Evolutionary conservation across 2,888 invertebrate genomes (phyloP).

Genomic region (Rhimphoctona megacephalus): DNA sequence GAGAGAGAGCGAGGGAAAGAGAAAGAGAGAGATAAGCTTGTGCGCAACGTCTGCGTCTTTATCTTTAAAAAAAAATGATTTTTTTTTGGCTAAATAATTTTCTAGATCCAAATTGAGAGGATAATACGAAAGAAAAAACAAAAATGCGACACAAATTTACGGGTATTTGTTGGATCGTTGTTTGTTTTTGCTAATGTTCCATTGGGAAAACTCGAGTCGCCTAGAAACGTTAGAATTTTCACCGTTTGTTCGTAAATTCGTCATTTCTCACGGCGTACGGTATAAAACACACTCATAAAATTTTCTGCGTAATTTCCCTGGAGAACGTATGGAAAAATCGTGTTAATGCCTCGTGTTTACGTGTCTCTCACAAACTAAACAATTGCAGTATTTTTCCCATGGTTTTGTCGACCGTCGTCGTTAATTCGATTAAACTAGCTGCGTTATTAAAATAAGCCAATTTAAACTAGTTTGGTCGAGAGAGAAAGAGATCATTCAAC

Average conservation of each 20-base stretch:
- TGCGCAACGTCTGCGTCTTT: constrained; percentile 37
- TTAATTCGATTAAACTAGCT: constrained; percentile 60
- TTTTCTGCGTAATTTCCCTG: constrained; percentile 52
- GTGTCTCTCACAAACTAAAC: constrained; percentile 37
- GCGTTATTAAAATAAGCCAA: constrained; percentile 49
- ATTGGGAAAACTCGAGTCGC: background rate
- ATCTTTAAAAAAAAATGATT: constrained; percentile 38
- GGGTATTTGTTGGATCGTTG: background rate
- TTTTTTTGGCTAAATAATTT: background rate
- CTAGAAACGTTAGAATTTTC: constrained; percentile 35
- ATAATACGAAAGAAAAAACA: background rate
- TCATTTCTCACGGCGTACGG: constrained; percentile 43
- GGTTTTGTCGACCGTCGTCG: constrained; percentile 26
- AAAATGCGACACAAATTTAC: background rate
- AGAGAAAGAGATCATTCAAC: constrained; percentile 31
- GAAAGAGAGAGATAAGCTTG: constrained; percentile 54
- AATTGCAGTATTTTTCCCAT: constrained; percentile 55
- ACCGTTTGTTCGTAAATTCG: constrained; percentile 46
- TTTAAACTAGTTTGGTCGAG: constrained; percentile 56
- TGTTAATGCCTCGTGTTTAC: constrained; percentile 8
- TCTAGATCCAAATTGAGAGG: constrained; percentile 5
- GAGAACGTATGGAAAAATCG: constrained; percentile 34
- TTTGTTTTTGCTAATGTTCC: background rate
- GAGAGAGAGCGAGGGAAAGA: constrained; percentile 23
- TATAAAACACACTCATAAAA: constrained; percentile 15